Evolutionary conservation across 64 coral and sea anemone genomes (phyloP).

Genomic region (Montipora efflorescens): DNA sequence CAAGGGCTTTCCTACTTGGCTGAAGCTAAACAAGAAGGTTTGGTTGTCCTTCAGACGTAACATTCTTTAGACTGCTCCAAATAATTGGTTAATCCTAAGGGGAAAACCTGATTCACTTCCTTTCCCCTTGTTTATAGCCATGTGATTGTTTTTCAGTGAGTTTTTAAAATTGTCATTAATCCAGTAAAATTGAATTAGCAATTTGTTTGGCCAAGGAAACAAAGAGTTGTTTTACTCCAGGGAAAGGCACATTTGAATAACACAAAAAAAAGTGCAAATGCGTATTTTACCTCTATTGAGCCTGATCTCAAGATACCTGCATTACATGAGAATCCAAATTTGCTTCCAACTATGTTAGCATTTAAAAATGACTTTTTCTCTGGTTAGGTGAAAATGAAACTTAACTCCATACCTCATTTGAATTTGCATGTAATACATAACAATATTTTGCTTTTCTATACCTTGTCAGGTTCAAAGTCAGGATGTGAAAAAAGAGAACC

Average conservation of each 20-base stretch:
- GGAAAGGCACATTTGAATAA: background rate
- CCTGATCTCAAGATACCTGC: background rate
- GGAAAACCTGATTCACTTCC: background rate
- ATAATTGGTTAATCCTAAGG: too few relatives aligned
- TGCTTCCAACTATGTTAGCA: too few relatives aligned
- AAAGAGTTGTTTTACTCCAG: background rate
- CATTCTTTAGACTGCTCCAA: too few relatives aligned
- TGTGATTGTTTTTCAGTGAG: background rate
- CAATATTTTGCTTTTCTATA: background rate
- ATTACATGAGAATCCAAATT: background rate
- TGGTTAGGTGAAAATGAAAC: too few relatives aligned
- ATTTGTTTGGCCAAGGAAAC: background rate
- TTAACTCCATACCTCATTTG: too few relatives aligned
- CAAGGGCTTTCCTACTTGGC: slow-evolving; percentile 84
- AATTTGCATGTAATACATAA: too few relatives aligned
- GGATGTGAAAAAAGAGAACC: slow-evolving; percentile 93
- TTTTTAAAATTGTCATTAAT: too few relatives aligned
- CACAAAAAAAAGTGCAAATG: background rate
- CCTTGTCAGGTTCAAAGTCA: slow-evolving; percentile 81
- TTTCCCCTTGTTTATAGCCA: background rate
- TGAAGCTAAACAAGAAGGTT: slow-evolving; percentile 98
- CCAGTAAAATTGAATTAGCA: background rate
- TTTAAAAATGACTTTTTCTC: too few relatives aligned
- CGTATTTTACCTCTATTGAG: background rate
- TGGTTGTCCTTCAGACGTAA: background rate